These are phyloP conservation scores for Chymomyza costata DNA, from an alignment of 1,140 invertebrate genomes.

Conservation along the genomic window DNA sequence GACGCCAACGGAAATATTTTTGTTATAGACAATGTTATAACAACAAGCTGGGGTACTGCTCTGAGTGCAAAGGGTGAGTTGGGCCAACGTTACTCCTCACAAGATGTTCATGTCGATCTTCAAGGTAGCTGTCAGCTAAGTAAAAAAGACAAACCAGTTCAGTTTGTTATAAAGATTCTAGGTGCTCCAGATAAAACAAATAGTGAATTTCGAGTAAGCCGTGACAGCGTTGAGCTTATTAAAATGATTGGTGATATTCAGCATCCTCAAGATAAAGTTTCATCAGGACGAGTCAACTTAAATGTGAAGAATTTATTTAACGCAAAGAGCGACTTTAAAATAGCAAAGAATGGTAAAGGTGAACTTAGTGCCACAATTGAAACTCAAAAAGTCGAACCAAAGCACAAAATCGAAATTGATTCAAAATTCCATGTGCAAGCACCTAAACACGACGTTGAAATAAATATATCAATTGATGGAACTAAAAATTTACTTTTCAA, in stretches of 20 bases:
- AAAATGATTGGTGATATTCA: slow-evolving; percentile 50
- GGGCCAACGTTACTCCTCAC: slow-evolving; percentile 44
- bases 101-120: slow-evolving; percentile 57
- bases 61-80: slow-evolving; percentile 53
- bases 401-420: slow-evolving; percentile 79
- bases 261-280: slow-evolving; percentile 57
- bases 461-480: slow-evolving; percentile 81
- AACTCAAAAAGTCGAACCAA: slow-evolving; percentile 77
- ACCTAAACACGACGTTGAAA: slow-evolving; percentile 78
- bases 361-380: slow-evolving; percentile 77
- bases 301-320: slow-evolving; percentile 77
- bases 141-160: slow-evolving; percentile 44
- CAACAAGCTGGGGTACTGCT: slow-evolving; percentile 57
- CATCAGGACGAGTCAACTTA: slow-evolving; percentile 77
- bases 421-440: slow-evolving; percentile 78
- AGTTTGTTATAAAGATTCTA: slow-evolving; percentile 53
- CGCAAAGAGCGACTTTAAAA: slow-evolving; percentile 78
- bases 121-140: slow-evolving; percentile 44
- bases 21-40: slow-evolving; percentile 45
- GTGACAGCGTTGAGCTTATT: slow-evolving; percentile 42
- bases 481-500: slow-evolving; percentile 79
- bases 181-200: slow-evolving; percentile 60
- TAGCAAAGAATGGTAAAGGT: slow-evolving; percentile 78
- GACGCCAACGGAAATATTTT: slow-evolving; percentile 48
- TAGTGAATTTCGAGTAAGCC: slow-evolving; percentile 36